Base-by-base conservation (phyloP, 2,888 invertebrate genomes). In the Dasysyrphus albostriatus region DNA sequence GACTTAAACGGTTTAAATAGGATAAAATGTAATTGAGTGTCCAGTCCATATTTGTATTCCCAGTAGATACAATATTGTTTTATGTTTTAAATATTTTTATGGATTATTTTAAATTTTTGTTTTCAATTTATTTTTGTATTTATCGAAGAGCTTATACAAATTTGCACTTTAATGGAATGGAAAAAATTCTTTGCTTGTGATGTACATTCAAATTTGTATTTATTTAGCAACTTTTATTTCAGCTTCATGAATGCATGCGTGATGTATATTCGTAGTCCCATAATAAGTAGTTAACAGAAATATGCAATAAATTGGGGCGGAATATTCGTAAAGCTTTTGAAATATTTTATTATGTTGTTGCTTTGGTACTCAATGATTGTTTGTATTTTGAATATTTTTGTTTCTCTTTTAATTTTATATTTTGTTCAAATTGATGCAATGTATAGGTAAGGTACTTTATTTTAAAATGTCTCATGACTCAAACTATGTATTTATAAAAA, bases 1-100 rank as follows among this genome's bases (percentile, higher is more conserved):
- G 24, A 16, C 65, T 49, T 19, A n/a, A 49, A 37, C 34, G 34
- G 49, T 34, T 67, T 47, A 49, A 67, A 67, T 49, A 67, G 67
- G 49, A 67, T 67, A 37, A 49, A 67, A 12, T 34, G 49, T 67
- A 67, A 67, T 67, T 67, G 67, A 67, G 14, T 49, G 67, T n/a
- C 37, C 34, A 34, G 67, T n/a, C 37, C 34, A 34, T 67, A 34
- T 67, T 67, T 49, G 34, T 19, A 49, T 37, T 67, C 34, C 12
- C 16, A n/a, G 32, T 32, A 24, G 39, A 24, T 24, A 34, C 47
- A 67, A 67, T 67, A 49, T 67, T 49, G 49, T 49, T 67, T 67
- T 37, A 63, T 44, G 63, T n/a, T n/a, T 44, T 44, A 63, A 63
- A 63, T 63, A 63, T 32, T 63, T 63, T 63, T 39, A 47, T 44